Conservation (phyloP, 2,113 vertebrate genomes). For the Bothrops jararaca region DNA sequence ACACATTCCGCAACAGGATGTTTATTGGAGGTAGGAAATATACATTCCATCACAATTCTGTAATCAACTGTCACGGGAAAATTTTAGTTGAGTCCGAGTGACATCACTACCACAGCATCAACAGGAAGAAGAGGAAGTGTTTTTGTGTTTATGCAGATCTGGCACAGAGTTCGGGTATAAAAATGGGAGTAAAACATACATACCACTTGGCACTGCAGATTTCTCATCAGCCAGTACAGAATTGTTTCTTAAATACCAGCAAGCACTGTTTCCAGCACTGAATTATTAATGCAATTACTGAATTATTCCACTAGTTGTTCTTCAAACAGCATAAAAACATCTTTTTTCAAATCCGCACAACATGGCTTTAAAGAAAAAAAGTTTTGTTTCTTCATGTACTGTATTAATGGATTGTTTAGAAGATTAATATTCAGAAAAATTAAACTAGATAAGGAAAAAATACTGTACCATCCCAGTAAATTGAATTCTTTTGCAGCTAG, state of each 20-base stretch:
- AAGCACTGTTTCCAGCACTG: conserved; percentile 14
- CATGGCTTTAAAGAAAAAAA: conserved; percentile 1
- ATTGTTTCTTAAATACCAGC: conserved; percentile 8
- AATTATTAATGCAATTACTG: not conserved
- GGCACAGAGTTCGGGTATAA: conserved; percentile 38
- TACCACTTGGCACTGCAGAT: conserved; percentile 42
- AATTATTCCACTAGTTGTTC: not conserved
- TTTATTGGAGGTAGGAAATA: conserved; percentile 67
- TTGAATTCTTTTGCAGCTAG: not conserved
- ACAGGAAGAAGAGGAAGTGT: conserved; percentile 70
- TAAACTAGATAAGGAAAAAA: conserved; percentile 29
- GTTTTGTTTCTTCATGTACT: conserved; percentile 33
- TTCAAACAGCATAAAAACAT: not conserved
- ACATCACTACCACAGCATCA: conserved; percentile 69
- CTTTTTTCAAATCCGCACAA: not conserved
- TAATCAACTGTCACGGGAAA: conserved; percentile 64
- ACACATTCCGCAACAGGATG: conserved; percentile 69
- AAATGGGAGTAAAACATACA: conserved; percentile 62
- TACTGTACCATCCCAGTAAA: not conserved
- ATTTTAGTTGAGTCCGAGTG: conserved; percentile 66
- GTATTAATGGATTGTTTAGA: conserved; percentile 50
- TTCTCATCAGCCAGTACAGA: conserved; percentile 29
- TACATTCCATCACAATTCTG: conserved; percentile 64
- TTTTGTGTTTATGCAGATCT: conserved; percentile 67
- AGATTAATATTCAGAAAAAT: conserved; percentile 44